These are phyloP conservation scores for Paradoxurus hermaphroditus DNA, from an alignment of 2,113 vertebrate genomes.

Conservation along the genomic window DNA sequence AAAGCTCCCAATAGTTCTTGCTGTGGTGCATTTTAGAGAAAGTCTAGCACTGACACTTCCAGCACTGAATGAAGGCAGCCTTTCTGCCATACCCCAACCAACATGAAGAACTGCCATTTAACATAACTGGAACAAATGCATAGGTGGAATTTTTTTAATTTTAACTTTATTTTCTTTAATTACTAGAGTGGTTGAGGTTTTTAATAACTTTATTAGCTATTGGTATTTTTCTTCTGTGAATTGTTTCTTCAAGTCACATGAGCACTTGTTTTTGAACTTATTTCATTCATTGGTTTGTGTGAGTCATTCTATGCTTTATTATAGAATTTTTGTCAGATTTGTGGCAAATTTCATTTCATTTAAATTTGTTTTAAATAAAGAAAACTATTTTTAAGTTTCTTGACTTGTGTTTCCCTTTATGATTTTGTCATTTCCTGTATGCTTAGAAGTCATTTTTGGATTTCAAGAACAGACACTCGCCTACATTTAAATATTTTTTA, in stretches of 20 bases:
- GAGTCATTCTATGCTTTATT: not conserved
- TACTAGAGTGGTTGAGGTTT: not conserved
- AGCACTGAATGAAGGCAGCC: not conserved
- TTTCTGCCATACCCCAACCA: not conserved
- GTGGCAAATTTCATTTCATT: not conserved
- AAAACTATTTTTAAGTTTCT: not conserved
- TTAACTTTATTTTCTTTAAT: not conserved
- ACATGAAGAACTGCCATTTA: not conserved
- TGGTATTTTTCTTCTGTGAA: not conserved
- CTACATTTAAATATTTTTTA: not conserved
- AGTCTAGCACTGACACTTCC: not conserved
- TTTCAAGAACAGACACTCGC: not conserved
- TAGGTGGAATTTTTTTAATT: not conserved
- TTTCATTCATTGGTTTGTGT: not conserved
- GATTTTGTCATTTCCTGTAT: slow-evolving; percentile 16
- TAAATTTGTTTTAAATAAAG: not conserved
- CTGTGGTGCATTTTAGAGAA: not conserved
- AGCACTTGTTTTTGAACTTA: not conserved
- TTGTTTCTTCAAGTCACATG: not conserved
- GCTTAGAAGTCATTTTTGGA: not conserved
- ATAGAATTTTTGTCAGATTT: slow-evolving; percentile 10
- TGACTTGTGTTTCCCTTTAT: not conserved
- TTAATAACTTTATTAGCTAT: not conserved
- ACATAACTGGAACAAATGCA: not conserved
- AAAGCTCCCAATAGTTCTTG: not conserved